Percentiles rank a stretch among this genome's conserved stretches.
Conservation (phyloP, 2,113 vertebrate species). For the Phodopus roborovskii region DNA sequence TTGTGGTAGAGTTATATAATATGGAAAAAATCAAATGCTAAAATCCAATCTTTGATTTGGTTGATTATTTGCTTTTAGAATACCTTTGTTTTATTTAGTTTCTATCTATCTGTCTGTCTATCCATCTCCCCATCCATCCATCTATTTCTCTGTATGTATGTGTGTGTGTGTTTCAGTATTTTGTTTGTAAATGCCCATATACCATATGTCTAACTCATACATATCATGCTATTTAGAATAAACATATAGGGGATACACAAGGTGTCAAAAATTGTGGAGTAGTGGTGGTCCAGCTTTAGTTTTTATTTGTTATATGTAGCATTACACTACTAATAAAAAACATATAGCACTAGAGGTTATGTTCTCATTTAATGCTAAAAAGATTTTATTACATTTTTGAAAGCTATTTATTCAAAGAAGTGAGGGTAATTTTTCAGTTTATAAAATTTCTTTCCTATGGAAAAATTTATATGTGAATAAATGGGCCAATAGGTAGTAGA, state of each 20-base stretch:
- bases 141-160: neutral
- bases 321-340: neutral
- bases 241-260: neutral
- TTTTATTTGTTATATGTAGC: neutral
- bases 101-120: neutral
- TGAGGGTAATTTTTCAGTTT: neutral
- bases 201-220: neutral
- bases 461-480: neutral
- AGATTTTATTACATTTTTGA: neutral
- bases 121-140: too few relatives aligned
- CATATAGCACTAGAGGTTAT: neutral
- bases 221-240: neutral
- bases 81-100: neutral
- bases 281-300: neutral
- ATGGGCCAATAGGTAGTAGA: neutral
- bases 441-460: slow-evolving; percentile 1
- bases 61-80: slow-evolving; percentile 40
- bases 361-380: neutral
- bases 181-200: neutral
- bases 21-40: neutral
- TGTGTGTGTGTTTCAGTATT: neutral
- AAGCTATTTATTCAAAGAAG: neutral
- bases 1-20: neutral
- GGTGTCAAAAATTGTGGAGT: neutral
- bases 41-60: neutral